Conservation (phyloP, 2,113 vertebrate species). For the Xenopus laevis region DNA sequence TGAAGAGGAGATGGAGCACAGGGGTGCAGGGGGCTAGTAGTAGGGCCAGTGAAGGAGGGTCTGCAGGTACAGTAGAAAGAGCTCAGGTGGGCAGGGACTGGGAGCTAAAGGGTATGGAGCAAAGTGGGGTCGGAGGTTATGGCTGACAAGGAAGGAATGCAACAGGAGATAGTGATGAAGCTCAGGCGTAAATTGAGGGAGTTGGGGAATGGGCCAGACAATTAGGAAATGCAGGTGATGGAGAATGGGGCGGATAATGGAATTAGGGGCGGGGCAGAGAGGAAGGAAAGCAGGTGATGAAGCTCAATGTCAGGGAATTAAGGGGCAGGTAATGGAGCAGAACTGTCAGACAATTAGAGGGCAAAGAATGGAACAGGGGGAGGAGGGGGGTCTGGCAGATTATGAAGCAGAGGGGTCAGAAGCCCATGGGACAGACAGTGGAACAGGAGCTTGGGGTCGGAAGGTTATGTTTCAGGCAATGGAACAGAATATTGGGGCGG, state of each 20-base stretch:
- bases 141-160: no score
- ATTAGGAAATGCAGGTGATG: no score
- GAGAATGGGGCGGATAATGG: no score
- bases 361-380: neutral
- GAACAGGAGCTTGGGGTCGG: slow-evolving; percentile 4
- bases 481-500: neutral
- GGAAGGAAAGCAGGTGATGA: neutral
- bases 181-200: no score
- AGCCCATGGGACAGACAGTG: slow-evolving; percentile 25
- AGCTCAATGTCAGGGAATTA: neutral
- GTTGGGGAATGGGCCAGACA: no score
- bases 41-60: no score
- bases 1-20: neutral
- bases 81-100: neutral
- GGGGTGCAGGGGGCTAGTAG: neutral
- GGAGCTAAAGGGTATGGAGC: neutral
- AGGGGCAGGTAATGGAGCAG: neutral
- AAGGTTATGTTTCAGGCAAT: neutral
- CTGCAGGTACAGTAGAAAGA: neutral
- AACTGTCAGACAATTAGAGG: neutral
- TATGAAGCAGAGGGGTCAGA: neutral
- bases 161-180: no score
- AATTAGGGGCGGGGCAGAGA: no score
- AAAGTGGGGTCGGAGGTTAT: no score
- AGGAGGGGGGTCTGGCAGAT: neutral